Evolutionary conservation across 2,888 invertebrate species (phyloP), one percentile per base, ranked within the genome.

Genomic region (Caenorhabditis doughertyi): DNA sequence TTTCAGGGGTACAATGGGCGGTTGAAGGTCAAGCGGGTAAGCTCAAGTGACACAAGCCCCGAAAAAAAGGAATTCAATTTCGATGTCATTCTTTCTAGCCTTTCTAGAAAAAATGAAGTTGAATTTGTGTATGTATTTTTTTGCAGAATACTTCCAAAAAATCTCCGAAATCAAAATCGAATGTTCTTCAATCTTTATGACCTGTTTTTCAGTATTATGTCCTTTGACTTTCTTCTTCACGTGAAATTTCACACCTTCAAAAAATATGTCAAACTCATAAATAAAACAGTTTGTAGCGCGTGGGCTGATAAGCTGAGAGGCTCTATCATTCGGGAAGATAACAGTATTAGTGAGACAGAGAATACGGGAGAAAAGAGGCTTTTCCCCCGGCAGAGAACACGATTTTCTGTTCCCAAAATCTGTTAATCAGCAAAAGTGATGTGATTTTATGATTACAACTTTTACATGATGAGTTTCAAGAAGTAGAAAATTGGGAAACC

Each of bases 1-100:
- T n/a, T 42, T 42, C 60, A 64, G 44, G 49, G 62, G 39, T 21
- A 32, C 60, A 68, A 67, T 68, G 53, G 47, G 74, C 27, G 51
- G 60, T 32, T 44, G 29, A 53, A 74, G 74, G 74, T 74, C 74
- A 74, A 44, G 62, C 35, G 55, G 25, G 58, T 32, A 18, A 49
- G 65, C 72, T 74, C 65, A 74, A 74, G 74, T 74, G 74, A 67
- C 74, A 58, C 72, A 47, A 67, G 23, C n/a, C 68, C 35, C 27
- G 21, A 9, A 27, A 21, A 25, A 18, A 16, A 39, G 58, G 60
- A 58, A 72, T 58, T 51, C 49, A 62, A 58, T 60, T 72, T 58
- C 32, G 71, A 25, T 44, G 32, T 21, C 70, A 47, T 47, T 56
- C 23, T 56, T 70, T 58, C 56, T 44, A 2, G n/a, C 11, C 11